Percentiles rank a stretch among this genome's conserved stretches.
Conservation (phyloP, 2,888 invertebrate species). For the Lasioglossum morio region DNA sequence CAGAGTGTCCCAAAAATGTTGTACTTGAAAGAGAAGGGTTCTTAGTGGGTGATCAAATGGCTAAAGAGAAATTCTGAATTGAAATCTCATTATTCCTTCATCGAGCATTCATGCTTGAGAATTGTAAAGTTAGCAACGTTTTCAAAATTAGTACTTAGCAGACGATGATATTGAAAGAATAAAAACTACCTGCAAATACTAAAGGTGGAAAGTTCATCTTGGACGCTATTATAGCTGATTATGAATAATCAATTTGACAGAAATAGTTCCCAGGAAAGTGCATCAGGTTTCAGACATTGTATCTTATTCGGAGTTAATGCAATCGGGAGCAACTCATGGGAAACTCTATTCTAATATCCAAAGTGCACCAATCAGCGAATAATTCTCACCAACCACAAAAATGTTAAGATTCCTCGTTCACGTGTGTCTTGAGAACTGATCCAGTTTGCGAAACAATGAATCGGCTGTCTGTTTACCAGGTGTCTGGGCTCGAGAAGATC, state of each 20-base stretch:
- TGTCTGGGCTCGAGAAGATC: constrained; percentile 23
- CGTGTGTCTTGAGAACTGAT: not conserved
- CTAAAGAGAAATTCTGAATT: too few relatives aligned
- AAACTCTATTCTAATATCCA: not conserved
- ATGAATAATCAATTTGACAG: not conserved
- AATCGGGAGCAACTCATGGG: not conserved
- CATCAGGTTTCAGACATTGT: not conserved
- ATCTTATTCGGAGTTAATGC: not conserved
- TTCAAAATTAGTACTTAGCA: not conserved
- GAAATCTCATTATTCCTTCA: too few relatives aligned
- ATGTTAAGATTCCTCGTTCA: not conserved
- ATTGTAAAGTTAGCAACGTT: not conserved
- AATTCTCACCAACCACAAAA: not conserved
- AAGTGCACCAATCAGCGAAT: not conserved
- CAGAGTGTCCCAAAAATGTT: too few relatives aligned
- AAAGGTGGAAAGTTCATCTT: too few relatives aligned
- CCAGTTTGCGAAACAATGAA: not conserved
- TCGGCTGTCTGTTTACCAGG: constrained; percentile 7
- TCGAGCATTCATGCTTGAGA: too few relatives aligned
- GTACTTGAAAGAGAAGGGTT: too few relatives aligned
- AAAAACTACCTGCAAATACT: too few relatives aligned
- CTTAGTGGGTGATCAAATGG: too few relatives aligned
- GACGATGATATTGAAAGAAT: too few relatives aligned
- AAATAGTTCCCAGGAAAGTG: not conserved
- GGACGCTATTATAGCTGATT: too few relatives aligned